These are phyloP conservation scores for Bhutanitis thaidina DNA, from an alignment of 2,888 invertebrate genomes.

Conservation along the genomic window DNA sequence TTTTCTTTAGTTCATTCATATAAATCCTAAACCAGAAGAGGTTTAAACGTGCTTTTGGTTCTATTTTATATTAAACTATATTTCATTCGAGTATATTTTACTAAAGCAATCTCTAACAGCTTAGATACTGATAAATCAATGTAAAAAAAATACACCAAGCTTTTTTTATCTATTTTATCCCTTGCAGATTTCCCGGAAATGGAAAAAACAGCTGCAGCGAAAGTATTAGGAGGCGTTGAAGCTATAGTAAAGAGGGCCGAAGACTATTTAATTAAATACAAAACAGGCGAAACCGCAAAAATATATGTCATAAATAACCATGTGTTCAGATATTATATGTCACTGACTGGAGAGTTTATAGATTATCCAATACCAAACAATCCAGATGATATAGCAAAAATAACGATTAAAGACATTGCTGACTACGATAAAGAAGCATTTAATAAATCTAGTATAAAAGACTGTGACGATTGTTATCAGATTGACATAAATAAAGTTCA, in stretches of 20 bases:
- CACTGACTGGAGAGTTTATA: constrained; percentile 49
- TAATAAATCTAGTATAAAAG: constrained; percentile 41
- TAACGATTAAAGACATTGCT: constrained; percentile 44
- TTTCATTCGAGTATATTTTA: too few relatives aligned
- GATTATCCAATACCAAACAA: constrained; percentile 60
- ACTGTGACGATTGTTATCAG: constrained; percentile 36
- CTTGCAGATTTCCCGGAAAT: background rate
- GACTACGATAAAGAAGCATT: constrained; percentile 54
- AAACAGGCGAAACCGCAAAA: constrained; percentile 49
- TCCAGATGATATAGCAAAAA: constrained; percentile 52
- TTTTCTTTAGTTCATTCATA: too few relatives aligned
- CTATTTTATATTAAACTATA: too few relatives aligned
- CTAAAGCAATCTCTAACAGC: too few relatives aligned
- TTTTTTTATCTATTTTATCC: too few relatives aligned
- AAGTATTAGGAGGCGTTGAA: constrained; percentile 37
- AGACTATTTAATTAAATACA: constrained; percentile 47
- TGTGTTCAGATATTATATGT: constrained; percentile 64
- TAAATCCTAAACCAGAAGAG: too few relatives aligned
- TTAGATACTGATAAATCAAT: too few relatives aligned
- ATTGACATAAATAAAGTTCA: constrained; percentile 51
- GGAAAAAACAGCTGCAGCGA: background rate
- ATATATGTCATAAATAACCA: constrained; percentile 59
- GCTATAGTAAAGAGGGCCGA: constrained; percentile 44
- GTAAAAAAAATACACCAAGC: too few relatives aligned
- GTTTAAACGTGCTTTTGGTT: too few relatives aligned